Conservation (phyloP, 2,797 vertebrate genomes). For the Eulemur rubriventer region DNA sequence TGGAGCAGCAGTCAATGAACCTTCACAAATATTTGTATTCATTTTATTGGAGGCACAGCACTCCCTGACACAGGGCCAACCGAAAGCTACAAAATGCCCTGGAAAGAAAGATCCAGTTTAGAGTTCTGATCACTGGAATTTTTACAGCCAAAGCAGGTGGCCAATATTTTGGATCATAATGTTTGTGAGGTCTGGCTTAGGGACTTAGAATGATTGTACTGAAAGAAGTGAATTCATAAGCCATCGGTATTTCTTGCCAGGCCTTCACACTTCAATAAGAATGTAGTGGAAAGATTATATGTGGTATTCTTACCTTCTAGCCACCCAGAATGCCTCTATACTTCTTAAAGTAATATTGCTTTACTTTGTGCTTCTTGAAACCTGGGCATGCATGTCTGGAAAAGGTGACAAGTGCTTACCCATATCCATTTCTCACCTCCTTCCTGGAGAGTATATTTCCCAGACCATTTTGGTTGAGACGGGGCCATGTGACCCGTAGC, state of each 20-base stretch:
- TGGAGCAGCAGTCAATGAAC: background rate
- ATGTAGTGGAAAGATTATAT: background rate
- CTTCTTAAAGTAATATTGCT: background rate
- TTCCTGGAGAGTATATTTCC: background rate
- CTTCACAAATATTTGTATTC: slow-evolving; percentile 64
- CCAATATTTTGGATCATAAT: slow-evolving; percentile 60
- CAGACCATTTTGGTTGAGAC: background rate
- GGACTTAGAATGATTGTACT: slow-evolving; percentile 28
- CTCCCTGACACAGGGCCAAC: slow-evolving; percentile 33
- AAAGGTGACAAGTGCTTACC: background rate
- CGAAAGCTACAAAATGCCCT: slow-evolving; percentile 49
- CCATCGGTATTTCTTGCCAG: background rate
- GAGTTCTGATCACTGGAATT: slow-evolving; percentile 38
- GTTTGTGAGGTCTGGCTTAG: slow-evolving; percentile 34
- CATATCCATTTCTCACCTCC: background rate
- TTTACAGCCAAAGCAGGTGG: slow-evolving; percentile 60
- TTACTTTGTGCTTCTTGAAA: background rate
- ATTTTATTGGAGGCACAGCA: slow-evolving; percentile 57
- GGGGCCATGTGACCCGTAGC: background rate
- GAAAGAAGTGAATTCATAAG: background rate
- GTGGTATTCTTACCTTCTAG: background rate
- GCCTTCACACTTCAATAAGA: background rate
- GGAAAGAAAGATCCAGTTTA: slow-evolving; percentile 56
- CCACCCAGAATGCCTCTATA: background rate
- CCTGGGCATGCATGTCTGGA: background rate